Conservation (phyloP, 64 coral and sea anemone genomes). For the Orbicella faveolata region DNA sequence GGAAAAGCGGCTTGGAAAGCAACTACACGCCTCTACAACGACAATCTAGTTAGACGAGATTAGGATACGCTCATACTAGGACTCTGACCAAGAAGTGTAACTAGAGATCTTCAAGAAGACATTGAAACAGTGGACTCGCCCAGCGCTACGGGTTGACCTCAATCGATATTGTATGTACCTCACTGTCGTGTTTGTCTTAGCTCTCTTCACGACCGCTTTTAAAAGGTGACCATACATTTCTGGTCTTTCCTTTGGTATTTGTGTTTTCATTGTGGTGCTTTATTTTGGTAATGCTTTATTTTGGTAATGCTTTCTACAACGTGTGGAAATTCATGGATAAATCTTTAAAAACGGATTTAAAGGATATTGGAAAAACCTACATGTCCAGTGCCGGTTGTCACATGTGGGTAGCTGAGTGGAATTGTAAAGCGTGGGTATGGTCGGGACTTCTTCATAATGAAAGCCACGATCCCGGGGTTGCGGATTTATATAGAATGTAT, state of each 20-base stretch:
- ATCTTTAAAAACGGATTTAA: slow-evolving; percentile 44
- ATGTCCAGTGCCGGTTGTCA: slow-evolving; percentile 6
- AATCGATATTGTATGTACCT: slow-evolving; percentile 38
- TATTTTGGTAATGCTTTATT: slow-evolving; percentile 10
- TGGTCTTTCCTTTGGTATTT: neutral
- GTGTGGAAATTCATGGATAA: neutral
- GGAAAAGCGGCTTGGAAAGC: neutral
- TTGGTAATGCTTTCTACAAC: neutral
- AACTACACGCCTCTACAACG: neutral
- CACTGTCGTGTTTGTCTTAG: slow-evolving; percentile 28
- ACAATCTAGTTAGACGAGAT: neutral
- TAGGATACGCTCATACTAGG: slow-evolving; percentile 59
- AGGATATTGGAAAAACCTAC: slow-evolving; percentile 53
- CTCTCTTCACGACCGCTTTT: slow-evolving; percentile 32
- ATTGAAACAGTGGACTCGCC: slow-evolving; percentile 7
- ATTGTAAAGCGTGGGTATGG: slow-evolving; percentile 58
- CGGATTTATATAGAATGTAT: slow-evolving; percentile 66
- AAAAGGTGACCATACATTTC: neutral
- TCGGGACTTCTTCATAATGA: slow-evolving; percentile 33
- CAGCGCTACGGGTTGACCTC: slow-evolving; percentile 34
- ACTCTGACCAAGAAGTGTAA: slow-evolving; percentile 35
- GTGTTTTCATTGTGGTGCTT: neutral
- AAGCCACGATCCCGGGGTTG: slow-evolving; percentile 33
- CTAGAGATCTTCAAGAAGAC: slow-evolving; percentile 66
- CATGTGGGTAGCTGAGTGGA: slow-evolving; percentile 62